Percentiles rank a stretch among this genome's conserved stretches.
These are phyloP conservation scores for Lycodopsis pacificus DNA, from an alignment of 2,797 vertebrate genomes.

Conservation along the genomic window DNA sequence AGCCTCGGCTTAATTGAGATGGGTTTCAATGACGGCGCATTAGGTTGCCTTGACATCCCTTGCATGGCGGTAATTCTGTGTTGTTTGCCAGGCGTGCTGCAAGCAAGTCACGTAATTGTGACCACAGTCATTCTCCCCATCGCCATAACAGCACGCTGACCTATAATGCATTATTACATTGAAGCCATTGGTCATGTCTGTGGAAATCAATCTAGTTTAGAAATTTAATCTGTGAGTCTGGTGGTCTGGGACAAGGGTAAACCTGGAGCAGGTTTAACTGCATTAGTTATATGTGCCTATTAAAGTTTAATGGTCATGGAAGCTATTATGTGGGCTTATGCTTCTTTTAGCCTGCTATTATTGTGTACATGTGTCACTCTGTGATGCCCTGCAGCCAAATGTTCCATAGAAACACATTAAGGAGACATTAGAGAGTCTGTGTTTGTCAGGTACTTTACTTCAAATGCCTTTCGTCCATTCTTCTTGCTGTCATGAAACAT, in stretches of 20 bases:
- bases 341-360: constrained; percentile 63
- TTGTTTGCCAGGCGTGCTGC: constrained; percentile 52
- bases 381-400: constrained; percentile 65
- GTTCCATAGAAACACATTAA: constrained; percentile 70
- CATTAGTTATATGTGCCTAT: constrained; percentile 73
- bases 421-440: constrained; percentile 59
- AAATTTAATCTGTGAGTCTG: constrained; percentile 66
- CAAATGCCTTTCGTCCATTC: constrained; percentile 42
- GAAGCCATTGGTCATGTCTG: constrained; percentile 65
- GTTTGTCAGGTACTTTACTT: constrained; percentile 61
- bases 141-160: constrained; percentile 41
- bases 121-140: constrained; percentile 41
- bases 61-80: constrained; percentile 55
- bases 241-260: constrained; percentile 49
- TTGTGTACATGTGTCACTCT: constrained; percentile 72
- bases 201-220: constrained; percentile 73
- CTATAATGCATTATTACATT: constrained; percentile 66
- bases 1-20: constrained; percentile 72
- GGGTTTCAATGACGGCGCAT: constrained; percentile 65
- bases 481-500: constrained; percentile 36
- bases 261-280: constrained; percentile 60
- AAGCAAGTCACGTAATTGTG: constrained; percentile 54
- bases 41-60: constrained; percentile 66
- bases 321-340: constrained; percentile 63
- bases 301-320: constrained; percentile 75